Percentiles rank a stretch among this genome's conserved stretches.
Evolutionary conservation across 1,140 invertebrate species (phyloP).

Genomic region (Cataglyphis hispanica): DNA sequence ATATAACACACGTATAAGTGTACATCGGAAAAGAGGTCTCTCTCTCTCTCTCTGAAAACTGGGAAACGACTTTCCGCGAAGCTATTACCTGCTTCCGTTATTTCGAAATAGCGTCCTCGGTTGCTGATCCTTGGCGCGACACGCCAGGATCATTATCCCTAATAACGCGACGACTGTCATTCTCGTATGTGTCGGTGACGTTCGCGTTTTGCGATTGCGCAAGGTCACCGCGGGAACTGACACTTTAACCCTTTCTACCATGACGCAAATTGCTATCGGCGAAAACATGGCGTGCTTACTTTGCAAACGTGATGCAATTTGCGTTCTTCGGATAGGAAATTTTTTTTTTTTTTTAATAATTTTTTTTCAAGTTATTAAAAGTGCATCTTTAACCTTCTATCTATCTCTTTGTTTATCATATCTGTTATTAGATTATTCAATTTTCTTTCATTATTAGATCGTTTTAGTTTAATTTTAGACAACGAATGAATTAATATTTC

Average conservation of each 20-base stretch:
- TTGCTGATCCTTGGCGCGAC: constrained; percentile 47
- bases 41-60: constrained; percentile 52
- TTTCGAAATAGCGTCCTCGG: constrained; percentile 68
- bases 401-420: no score
- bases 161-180: constrained; percentile 53
- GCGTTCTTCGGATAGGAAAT: background rate
- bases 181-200: background rate
- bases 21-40: constrained; percentile 34
- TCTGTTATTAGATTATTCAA: no score
- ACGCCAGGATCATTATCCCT: constrained; percentile 70
- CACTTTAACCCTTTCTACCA: constrained; percentile 43
- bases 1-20: no score
- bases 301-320: constrained; percentile 14
- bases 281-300: constrained; percentile 10
- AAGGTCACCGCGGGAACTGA: constrained; percentile 32
- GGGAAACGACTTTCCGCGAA: constrained; percentile 79
- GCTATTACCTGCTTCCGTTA: constrained; percentile 78
- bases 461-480: no score
- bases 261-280: constrained; percentile 54
- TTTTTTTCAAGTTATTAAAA: no score
- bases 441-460: no score
- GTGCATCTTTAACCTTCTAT: no score
- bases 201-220: constrained; percentile 30
- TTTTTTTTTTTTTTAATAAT: no score
- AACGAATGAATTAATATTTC: no score